phyloP scores from a whole-genome alignment of 2,888 invertebrate genomes.

The Phlogophora meticulosa region DNA sequence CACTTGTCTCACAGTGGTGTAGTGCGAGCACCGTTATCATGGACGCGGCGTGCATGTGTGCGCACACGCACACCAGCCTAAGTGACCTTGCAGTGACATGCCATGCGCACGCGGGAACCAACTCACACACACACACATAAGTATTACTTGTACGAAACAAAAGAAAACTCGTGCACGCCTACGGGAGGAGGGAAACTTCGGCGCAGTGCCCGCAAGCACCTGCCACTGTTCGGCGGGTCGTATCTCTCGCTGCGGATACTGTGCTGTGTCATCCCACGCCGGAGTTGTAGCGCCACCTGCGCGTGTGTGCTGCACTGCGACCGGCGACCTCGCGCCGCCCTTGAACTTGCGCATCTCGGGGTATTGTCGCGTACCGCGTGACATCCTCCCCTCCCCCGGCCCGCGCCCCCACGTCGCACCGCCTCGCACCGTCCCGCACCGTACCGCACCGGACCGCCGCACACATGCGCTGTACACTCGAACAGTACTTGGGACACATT shows the following conservation, averaged over 20 bases:
- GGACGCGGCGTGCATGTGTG: not conserved
- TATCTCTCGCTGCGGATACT: not conserved
- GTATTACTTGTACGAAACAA: not conserved
- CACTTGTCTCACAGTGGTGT: not conserved
- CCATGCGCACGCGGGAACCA: not conserved
- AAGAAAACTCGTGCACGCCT: not conserved
- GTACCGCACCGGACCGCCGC: not conserved
- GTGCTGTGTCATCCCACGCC: too few relatives aligned
- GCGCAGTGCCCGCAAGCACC: not conserved
- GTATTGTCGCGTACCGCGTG: constrained; percentile 38
- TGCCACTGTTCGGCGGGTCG: not conserved
- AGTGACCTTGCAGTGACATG: constrained; percentile 39
- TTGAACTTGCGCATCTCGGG: constrained; percentile 63
- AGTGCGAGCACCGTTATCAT: constrained; percentile 7
- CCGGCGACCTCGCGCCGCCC: constrained; percentile 21
- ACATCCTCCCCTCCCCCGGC: not conserved
- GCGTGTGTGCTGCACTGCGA: constrained; percentile 6
- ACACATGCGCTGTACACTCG: not conserved
- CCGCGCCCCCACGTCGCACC: too few relatives aligned
- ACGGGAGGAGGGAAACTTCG: not conserved
- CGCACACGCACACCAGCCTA: not conserved
- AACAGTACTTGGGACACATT: constrained; percentile 3
- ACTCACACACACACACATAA: constrained; percentile 1
- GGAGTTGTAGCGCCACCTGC: not conserved
- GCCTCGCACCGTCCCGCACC: too few relatives aligned